A percentile compares a stretch with the other conserved stretches of the same genome.
phyloP scores from a whole-genome alignment of 2,888 invertebrate species.

The Pandemis cinnamomeana region DNA sequence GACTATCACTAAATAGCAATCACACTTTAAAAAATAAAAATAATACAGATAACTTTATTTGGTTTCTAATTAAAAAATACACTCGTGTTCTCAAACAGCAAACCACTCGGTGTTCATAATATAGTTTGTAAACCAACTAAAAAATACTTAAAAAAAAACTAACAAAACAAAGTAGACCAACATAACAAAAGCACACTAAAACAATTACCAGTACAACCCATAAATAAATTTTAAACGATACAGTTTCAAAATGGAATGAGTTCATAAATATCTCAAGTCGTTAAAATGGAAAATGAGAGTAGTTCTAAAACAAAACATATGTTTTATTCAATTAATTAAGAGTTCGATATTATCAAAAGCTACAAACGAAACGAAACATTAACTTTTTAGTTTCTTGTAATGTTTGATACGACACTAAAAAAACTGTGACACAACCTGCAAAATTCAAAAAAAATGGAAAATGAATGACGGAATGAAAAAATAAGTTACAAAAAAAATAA shows the following conservation, averaged over 20 bases:
- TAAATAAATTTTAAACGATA: not conserved
- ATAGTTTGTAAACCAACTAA: not conserved
- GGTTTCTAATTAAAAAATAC: not conserved
- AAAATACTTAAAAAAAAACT: constrained; percentile 9
- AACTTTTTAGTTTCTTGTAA: too few species aligned
- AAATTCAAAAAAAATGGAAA: not conserved
- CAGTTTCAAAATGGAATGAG: not conserved
- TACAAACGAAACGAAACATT: too few species aligned
- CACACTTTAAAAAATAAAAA: not conserved
- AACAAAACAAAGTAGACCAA: not conserved
- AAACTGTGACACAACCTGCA: not conserved
- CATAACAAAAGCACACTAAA: constrained; percentile 27
- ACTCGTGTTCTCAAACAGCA: constrained; percentile 10
- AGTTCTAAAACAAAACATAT: not conserved
- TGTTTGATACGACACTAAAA: not conserved
- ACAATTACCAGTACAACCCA: constrained; percentile 2
- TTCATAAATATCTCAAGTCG: not conserved
- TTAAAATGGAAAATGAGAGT: not conserved
- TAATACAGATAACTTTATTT: too few species aligned
- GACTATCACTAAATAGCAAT: not conserved
- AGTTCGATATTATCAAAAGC: not conserved
- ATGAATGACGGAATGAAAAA: constrained; percentile 16
- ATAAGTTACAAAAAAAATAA: constrained; percentile 35
- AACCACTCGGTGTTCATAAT: constrained; percentile 20
- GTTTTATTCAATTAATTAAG: not conserved